Conservation (phyloP, 2,113 vertebrate genomes). For the Prionailurus bengalensis region DNA sequence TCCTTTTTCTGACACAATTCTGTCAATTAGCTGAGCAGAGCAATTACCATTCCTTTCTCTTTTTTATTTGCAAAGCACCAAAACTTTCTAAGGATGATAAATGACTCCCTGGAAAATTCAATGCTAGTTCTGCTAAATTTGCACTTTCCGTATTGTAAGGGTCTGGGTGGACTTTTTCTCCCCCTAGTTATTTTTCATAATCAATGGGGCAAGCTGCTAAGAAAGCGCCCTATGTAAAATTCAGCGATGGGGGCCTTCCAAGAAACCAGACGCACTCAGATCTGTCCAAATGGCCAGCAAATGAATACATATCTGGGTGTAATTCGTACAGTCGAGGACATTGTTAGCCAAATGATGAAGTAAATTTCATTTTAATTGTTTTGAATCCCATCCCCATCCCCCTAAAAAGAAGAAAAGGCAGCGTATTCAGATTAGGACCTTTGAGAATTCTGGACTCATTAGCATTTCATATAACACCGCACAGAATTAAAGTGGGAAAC, state of each 20-base stretch:
- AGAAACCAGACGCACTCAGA: constrained; percentile 52
- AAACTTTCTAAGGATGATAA: constrained; percentile 89
- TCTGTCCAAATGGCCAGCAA: constrained; percentile 82
- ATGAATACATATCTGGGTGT: constrained; percentile 74
- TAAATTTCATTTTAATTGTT: constrained; percentile 87
- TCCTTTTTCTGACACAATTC: constrained; percentile 82
- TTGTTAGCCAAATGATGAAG: constrained; percentile 82
- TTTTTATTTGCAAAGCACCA: constrained; percentile 86
- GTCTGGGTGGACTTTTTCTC: constrained; percentile 55
- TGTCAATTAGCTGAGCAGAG: constrained; percentile 86
- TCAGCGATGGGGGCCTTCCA: constrained; percentile 60
- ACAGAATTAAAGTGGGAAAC: constrained; percentile 85
- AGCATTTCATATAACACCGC: constrained; percentile 86
- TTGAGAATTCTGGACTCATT: constrained; percentile 89
- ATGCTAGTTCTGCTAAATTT: constrained; percentile 84
- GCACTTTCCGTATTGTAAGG: constrained; percentile 81
- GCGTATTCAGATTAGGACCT: constrained; percentile 87
- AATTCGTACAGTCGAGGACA: constrained; percentile 84
- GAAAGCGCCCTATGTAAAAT: background rate
- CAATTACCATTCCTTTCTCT: constrained; percentile 85
- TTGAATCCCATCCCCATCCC: constrained; percentile 77
- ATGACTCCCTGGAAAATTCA: constrained; percentile 85
- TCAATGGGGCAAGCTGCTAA: constrained; percentile 30
- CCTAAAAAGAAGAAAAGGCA: constrained; percentile 78
- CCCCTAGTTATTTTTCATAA: constrained; percentile 78